Evolutionary conservation across 35 echinoderm and acorn worm species (phyloP), one percentile per base, ranked within the genome.

Genomic region (Patiria miniata): DNA sequence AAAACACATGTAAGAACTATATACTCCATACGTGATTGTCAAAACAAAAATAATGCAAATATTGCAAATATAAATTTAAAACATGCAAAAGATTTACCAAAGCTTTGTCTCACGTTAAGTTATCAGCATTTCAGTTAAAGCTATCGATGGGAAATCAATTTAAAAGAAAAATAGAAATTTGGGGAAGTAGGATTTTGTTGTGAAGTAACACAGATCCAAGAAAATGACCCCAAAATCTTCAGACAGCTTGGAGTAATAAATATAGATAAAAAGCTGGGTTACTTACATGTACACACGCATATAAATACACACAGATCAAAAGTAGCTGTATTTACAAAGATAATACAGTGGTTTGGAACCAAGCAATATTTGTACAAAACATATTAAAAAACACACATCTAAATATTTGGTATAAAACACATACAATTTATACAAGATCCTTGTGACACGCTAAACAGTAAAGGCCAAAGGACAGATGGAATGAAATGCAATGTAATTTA

Each of bases 261-360:
- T 34, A 26, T 28, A 73, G 0, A 23, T 73, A 73, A 26, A 73
- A 73, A 73, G 29, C 21, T 73, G 57, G 19, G 19, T n/a, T 60
- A 60, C 19, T n/a, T 28, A 73, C 65, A 73, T 23, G 21, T 73
- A 73, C 29, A 23, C 65, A 73, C 65, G 65, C 65, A 73, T 73
- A 30, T 73, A 26, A 73, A 73, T 28, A 73, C 65, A 73, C 65
- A 73, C 22, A 73, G 65, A 73, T 73, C 65, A 73, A 10, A 4
- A 12, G 42, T 6, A 47, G 12, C 42, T 47, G 42, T 73, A 73
- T 73, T 73, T 73, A 73, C 34, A 73, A 12, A 47, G 14, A 73
- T 73, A 26, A 30, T 73, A 73, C 65, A 73, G 65, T 73, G 65
- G 65, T 73, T 73, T 73, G 21, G 3, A 73, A 73, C 65, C 65